A percentile compares a stretch with the other conserved stretches of the same genome.
phyloP scores from a whole-genome alignment of 1,140 invertebrate species.

The Tribolium madens region DNA sequence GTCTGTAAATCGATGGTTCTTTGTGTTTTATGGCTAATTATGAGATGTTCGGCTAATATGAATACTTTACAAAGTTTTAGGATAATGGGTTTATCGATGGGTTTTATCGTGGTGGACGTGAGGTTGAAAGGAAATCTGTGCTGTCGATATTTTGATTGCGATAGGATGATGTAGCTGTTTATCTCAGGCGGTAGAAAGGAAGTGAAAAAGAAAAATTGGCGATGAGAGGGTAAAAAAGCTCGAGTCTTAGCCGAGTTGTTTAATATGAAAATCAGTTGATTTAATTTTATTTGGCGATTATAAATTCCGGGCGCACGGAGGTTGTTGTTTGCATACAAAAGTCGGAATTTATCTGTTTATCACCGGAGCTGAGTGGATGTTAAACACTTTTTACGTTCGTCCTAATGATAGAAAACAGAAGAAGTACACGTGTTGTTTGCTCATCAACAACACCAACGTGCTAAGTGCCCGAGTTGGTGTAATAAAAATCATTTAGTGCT shows the following conservation, averaged over 20 bases:
- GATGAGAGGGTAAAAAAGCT: background rate
- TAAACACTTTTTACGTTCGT: conserved; percentile 20
- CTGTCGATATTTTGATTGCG: background rate
- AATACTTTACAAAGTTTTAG: too few relatives aligned
- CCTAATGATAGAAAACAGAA: background rate
- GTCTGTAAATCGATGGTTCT: too few relatives aligned
- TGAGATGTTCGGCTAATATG: too few relatives aligned
- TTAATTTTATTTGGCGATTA: conserved; percentile 36
- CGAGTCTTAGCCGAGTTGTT: too few relatives aligned
- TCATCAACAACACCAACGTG: background rate
- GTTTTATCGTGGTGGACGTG: background rate
- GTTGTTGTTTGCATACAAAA: conserved; percentile 37
- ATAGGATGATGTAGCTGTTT: background rate
- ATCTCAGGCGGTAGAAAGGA: background rate
- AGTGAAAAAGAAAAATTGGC: too few relatives aligned
- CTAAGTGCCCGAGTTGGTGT: too few relatives aligned
- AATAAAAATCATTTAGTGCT: too few relatives aligned
- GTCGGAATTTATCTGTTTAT: too few relatives aligned
- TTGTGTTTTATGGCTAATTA: too few relatives aligned
- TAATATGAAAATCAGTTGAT: conserved; percentile 38
- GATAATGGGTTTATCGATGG: too few relatives aligned
- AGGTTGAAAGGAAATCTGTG: background rate
- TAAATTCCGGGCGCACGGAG: too few relatives aligned
- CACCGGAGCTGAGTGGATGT: conserved; percentile 14
- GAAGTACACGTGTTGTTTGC: conserved; percentile 28